These are phyloP conservation scores for Leptinotarsa undecemlineata DNA, from an alignment of 1,140 invertebrate species.

Conservation along the genomic window DNA sequence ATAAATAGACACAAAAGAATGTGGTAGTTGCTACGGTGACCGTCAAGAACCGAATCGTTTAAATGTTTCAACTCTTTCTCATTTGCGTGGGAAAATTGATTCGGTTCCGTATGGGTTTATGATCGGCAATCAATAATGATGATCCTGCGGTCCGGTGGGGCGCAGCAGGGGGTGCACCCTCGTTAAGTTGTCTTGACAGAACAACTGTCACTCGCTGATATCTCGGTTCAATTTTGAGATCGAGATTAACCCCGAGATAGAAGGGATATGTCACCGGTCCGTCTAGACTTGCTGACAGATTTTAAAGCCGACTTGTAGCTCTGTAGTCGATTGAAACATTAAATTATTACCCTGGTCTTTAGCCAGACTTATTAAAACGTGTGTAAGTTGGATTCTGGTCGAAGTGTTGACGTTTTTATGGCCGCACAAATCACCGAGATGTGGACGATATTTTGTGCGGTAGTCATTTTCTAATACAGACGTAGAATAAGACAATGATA, in stretches of 20 bases:
- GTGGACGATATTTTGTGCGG: conserved; percentile 10
- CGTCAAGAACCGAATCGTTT: background rate
- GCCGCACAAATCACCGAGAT: conserved; percentile 3
- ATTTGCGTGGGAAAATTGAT: conserved; percentile 13
- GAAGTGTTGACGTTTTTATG: conserved; percentile 15
- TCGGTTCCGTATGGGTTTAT: conserved; percentile 24
- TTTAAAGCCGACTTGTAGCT: conserved; percentile 16
- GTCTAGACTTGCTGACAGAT: conserved; percentile 31
- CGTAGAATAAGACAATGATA: background rate
- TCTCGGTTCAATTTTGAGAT: conserved; percentile 32
- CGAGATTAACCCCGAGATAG: conserved; percentile 25
- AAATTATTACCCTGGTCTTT: conserved; percentile 17
- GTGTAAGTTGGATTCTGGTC: conserved; percentile 13
- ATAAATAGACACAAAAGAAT: conserved; percentile 4
- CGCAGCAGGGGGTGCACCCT: conserved; percentile 41
- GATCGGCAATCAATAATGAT: conserved; percentile 43
- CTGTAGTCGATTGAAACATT: conserved; percentile 22
- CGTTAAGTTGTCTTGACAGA: conserved; percentile 39
- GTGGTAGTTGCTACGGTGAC: conserved; percentile 1
- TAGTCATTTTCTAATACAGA: background rate
- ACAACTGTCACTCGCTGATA: conserved; percentile 33
- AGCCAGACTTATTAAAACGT: conserved; percentile 14
- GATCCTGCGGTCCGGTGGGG: conserved; percentile 39
- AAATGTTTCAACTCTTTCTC: conserved; percentile 8
- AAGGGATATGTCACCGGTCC: conserved; percentile 19